Base-by-base conservation (phyloP, 2,888 invertebrate species). In the Ochropacha duplaris region DNA sequence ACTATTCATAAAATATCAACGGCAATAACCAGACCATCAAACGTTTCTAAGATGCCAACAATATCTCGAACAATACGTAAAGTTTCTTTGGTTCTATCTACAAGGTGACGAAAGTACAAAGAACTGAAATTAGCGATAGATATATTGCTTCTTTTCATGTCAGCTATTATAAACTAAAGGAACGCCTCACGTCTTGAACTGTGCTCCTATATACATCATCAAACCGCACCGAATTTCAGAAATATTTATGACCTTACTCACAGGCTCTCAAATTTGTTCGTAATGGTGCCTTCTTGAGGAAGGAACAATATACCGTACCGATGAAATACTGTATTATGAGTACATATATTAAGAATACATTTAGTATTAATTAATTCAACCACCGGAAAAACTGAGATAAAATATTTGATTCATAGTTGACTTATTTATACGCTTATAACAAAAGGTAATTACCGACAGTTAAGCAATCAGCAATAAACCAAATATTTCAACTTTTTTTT, bases 101-200 rank as follows among this genome's bases (percentile, higher is more conserved):
- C 19, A 44, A 44, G 9, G 50, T 50, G 50, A 28, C 16, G 50
- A 50, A 5, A 50, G 50, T 26, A 50, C 50, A 50, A 50, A 50
- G 50, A 22, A 50, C 22, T 12, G 50, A 50, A 24, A 50, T 44
- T 19, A 50, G 24, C 50, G n/a, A 50, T 50, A 26, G 26, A 50
- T 26, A 26, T 50, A 50, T 50, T 28, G 26, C 50, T 50, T 24
- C 50, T 50, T 50, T 50, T 50, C 50, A 50, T 50, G 50, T 28
- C n/a, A 28, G 50, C 50, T 24, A 26, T 50, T 50, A 50, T 50
- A 50, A 50, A 50, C 50, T 50, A 16, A 50, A 50, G 50, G 26
- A 50, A 26, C 16, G 50, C 26, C 50, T 28, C 26, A 26, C 50
- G 19, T 44, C 44, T 6, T 19, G 44, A 44, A 44, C 44, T 44